phyloP scores from a whole-genome alignment of 2,797 vertebrate species.

The Tenualosa thibaudeaui region DNA sequence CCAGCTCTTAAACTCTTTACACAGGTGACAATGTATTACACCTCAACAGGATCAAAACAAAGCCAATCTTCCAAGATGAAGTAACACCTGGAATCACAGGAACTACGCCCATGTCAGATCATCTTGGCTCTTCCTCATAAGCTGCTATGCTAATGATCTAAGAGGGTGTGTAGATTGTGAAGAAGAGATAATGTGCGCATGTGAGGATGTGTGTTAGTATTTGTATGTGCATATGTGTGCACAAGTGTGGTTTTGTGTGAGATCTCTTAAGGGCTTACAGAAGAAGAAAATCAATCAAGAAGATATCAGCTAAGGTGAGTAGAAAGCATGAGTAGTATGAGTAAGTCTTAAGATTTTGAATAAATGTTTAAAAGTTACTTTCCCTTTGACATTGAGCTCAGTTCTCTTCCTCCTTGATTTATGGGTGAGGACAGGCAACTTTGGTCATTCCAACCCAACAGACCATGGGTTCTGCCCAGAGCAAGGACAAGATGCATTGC shows the following conservation, averaged over 20 bases:
- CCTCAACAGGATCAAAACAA: neutral
- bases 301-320: neutral
- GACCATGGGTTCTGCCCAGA: conserved; percentile 67
- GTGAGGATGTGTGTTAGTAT: neutral
- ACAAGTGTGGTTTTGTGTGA: neutral
- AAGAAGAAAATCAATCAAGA: neutral
- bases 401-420: neutral
- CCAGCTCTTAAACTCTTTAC: neutral
- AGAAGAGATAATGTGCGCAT: too few species aligned
- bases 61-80: neutral
- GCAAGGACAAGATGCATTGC: conserved; percentile 66
- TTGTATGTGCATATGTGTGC: neutral
- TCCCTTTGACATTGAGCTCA: neutral
- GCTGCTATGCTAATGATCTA: neutral
- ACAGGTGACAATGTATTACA: neutral
- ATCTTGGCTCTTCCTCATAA: neutral
- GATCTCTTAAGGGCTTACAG: neutral
- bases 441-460: conserved; percentile 15
- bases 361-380: neutral
- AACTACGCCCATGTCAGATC: neutral
- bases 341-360: neutral
- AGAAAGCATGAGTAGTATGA: neutral
- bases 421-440: neutral
- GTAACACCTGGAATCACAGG: neutral
- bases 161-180: neutral